These are phyloP conservation scores for Lepilemur septentrionalis DNA, from an alignment of 2,797 vertebrate genomes.

Conservation along the genomic window DNA sequence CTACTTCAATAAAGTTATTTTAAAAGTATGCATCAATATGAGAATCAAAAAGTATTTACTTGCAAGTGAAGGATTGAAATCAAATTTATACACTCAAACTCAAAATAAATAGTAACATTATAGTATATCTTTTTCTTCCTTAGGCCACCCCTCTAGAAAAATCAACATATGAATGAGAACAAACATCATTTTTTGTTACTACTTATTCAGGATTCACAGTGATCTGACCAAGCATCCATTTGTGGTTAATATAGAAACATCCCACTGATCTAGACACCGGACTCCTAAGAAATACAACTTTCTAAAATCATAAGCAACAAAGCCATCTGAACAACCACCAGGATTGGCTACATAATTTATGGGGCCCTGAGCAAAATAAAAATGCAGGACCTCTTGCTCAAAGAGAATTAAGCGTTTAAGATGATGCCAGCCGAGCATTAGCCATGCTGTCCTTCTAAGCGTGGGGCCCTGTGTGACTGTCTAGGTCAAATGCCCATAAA, in stretches of 20 bases:
- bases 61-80: neutral
- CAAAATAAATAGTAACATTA: neutral
- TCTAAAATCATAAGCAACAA: conserved; percentile 32
- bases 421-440: neutral
- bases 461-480: neutral
- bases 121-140: neutral
- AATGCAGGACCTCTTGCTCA: neutral
- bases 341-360: neutral
- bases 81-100: neutral
- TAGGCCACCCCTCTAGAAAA: neutral
- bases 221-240: conserved; percentile 27
- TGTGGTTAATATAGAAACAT: neutral
- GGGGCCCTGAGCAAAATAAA: neutral
- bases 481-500: neutral
- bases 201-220: conserved; percentile 5
- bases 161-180: conserved; percentile 40
- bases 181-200: neutral
- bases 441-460: neutral
- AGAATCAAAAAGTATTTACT: neutral
- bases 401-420: neutral
- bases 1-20: neutral
- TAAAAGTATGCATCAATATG: conserved; percentile 2
- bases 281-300: conserved; percentile 37
- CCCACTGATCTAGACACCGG: conserved; percentile 33
- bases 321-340: neutral